Conservation (phyloP, 2,113 vertebrate genomes). For the Myotis yumanensis region DNA sequence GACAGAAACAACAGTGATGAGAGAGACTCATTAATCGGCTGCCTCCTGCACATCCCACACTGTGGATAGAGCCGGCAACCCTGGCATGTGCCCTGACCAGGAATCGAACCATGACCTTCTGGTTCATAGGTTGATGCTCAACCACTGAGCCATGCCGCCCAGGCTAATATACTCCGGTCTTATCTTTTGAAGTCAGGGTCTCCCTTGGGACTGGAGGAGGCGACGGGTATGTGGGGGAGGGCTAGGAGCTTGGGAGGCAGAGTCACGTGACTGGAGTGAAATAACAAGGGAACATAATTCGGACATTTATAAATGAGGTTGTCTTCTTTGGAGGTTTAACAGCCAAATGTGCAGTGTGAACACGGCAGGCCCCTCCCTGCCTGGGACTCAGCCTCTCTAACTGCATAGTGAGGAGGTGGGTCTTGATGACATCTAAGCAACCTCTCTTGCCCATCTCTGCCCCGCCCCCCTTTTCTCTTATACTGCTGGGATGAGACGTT, state of each 20-base stretch:
- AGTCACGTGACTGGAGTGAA: neutral
- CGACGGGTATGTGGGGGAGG: neutral
- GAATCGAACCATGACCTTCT: no score
- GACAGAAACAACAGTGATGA: no score
- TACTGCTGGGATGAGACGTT: neutral
- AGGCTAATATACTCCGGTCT: neutral
- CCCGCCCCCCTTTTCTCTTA: neutral
- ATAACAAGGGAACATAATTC: neutral
- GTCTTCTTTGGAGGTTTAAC: neutral
- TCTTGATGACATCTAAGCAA: neutral
- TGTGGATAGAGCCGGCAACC: no score
- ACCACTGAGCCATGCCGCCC: no score
- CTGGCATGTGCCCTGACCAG: no score
- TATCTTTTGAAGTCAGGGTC: neutral
- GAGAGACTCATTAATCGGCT: no score
- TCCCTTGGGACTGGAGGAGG: rapidly evolving
- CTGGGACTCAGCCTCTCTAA: neutral
- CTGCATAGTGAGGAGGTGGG: neutral
- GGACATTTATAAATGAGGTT: neutral
- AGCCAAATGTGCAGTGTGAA: neutral
- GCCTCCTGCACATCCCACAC: no score
- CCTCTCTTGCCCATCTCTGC: rapidly evolving
- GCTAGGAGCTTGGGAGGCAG: neutral
- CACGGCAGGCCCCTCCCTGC: neutral
- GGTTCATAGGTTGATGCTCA: no score